Evolutionary conservation across 2,888 invertebrate genomes (phyloP).

Genomic region (Anticlea derivata): DNA sequence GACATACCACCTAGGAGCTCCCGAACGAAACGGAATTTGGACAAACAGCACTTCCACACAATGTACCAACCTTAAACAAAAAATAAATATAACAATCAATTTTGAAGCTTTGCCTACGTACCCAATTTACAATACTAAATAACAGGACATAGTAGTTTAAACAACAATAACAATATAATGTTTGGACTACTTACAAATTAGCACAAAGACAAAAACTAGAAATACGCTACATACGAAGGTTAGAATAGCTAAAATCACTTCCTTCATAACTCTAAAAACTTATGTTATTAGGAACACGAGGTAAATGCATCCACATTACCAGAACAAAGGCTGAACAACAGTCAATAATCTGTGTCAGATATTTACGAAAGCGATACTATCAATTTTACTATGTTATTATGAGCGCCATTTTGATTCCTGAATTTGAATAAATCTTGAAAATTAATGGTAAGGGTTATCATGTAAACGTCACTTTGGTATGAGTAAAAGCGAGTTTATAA

Average conservation of each 20-base stretch:
- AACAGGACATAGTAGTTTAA: no score
- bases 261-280: conserved; percentile 75
- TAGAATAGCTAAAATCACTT: conserved; percentile 79
- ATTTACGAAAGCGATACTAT: conserved; percentile 41
- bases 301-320: conserved; percentile 69
- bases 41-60: conserved; percentile 95
- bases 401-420: conserved; percentile 57
- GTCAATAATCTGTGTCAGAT: conserved; percentile 47
- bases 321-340: conserved; percentile 54
- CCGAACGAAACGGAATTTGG: conserved; percentile 93
- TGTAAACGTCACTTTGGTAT: neutral
- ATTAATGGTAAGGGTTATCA: no score
- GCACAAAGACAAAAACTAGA: conserved; percentile 79
- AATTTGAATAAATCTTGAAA: no score
- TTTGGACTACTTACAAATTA: conserved; percentile 79
- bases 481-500: neutral
- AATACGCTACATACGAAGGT: conserved; percentile 78
- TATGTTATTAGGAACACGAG: conserved; percentile 63
- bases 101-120: no score
- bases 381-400: no score
- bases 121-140: no score
- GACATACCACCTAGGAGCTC: conserved; percentile 91
- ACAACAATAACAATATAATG: conserved; percentile 57
- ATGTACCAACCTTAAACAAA: conserved; percentile 92
- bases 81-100: conserved; percentile 47